Evolutionary conservation across 2,888 invertebrate genomes (phyloP).

Genomic region (Coronaproctus castanopsis): DNA sequence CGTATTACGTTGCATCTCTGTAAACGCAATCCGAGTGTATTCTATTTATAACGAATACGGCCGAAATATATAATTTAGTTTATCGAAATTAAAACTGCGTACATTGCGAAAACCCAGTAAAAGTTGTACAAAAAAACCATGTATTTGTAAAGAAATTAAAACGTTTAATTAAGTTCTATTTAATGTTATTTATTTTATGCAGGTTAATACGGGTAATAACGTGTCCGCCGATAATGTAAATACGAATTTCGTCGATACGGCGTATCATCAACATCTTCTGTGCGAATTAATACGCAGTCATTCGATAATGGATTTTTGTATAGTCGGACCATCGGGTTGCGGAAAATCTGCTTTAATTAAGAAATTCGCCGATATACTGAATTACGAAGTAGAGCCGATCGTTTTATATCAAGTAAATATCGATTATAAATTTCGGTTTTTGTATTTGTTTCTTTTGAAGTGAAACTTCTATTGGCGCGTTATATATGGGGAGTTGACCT

Average conservation of each 20-base stretch:
- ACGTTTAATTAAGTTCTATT: no score
- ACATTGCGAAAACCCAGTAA: no score
- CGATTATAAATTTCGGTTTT: background rate
- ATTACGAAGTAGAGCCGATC: constrained; percentile 67
- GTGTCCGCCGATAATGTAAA: background rate
- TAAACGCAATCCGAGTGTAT: no score
- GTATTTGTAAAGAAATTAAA: no score
- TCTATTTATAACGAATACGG: no score
- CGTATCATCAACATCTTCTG: constrained; percentile 57
- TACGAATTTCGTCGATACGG: constrained; percentile 36
- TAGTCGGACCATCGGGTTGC: constrained; percentile 76
- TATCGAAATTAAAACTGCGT: no score
- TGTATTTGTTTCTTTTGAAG: background rate
- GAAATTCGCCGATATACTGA: constrained; percentile 52
- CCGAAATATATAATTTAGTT: no score
- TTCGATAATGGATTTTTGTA: constrained; percentile 61
- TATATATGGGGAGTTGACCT: no score
- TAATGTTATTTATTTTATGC: no score
- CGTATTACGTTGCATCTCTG: no score
- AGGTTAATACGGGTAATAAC: constrained; percentile 19
- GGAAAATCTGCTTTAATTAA: constrained; percentile 70
- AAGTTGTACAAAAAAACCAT: no score
- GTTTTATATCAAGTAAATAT: constrained; percentile 54
- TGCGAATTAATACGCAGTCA: constrained; percentile 59
- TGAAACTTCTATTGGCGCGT: no score